Base-by-base conservation (phyloP, 1,140 invertebrate genomes). In the Habropoda laboriosa region DNA sequence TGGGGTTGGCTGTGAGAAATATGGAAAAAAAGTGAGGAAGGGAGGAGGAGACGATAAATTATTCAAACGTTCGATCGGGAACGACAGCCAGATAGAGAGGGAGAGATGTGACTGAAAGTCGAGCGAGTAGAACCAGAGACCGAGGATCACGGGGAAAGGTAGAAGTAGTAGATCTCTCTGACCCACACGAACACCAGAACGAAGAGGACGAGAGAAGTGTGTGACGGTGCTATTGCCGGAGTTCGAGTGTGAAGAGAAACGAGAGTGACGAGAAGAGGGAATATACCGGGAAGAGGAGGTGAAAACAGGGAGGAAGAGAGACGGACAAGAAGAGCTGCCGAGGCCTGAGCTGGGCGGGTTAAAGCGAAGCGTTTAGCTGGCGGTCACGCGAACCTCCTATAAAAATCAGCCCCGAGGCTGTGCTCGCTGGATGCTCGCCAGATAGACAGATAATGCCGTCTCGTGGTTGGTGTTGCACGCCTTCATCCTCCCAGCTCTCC, bases 351-450 rank as follows among this genome's bases (percentile, higher is more conserved):
- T 73, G 80, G 67, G 82, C 71, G 86, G 83, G 83, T 87, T 85
- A 86, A 87, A 86, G 67, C 85, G 79, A 88, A 88, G 73, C 88
- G 86, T 88, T 90, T 90, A 88, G 85, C 76, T 75, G 86, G 82
- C 79, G 83, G 89, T 90, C 89, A 90, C 89, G 89, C 88, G 85
- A 90, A 79, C 84, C 87, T 79, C 60, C 85, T 88, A 87, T 90
- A 90, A 90, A 90, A 88, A 82, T 81, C 77, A 63, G 87, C 83
- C 88, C 63, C 71, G 79, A 81, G 89, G 86, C 73, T 40, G 57
- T 60, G 57, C 74, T 76, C 81, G 75, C 51, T 70, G 73, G 82
- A 86, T 83, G 78, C 77, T 81, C 71, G 60, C 73, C 80, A 70
- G 79, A 83, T 84, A 86, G 85, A 87, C 85, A 82, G 85, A 86